These are phyloP conservation scores for Phalera bucephala DNA, from an alignment of 2,888 invertebrate genomes.

Conservation along the genomic window DNA sequence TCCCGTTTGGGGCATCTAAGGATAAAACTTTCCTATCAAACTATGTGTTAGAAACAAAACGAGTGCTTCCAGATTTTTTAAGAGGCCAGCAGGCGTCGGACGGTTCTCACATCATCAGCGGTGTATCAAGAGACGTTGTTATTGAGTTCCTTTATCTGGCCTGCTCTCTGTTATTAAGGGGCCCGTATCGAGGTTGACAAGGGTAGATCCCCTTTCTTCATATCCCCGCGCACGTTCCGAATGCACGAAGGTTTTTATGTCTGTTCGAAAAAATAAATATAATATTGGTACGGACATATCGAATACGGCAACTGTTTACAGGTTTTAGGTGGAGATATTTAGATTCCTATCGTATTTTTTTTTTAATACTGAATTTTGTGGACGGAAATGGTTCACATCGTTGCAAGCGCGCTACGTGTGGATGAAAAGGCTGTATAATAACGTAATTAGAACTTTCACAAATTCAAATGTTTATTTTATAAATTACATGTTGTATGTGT, in stretches of 20 bases:
- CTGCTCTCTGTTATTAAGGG: slow-evolving; percentile 63
- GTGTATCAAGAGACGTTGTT: slow-evolving; percentile 39
- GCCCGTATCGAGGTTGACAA: slow-evolving; percentile 66
- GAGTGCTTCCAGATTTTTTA: too few species aligned
- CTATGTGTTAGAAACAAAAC: too few species aligned
- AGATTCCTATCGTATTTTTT: too few species aligned
- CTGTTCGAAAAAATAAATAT: slow-evolving; percentile 36
- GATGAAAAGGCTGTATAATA: too few species aligned
- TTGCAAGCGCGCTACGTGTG: too few species aligned
- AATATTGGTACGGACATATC: slow-evolving; percentile 20
- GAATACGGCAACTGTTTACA: slow-evolving; percentile 20
- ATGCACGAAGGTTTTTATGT: slow-evolving; percentile 35
- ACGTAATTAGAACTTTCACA: too few species aligned
- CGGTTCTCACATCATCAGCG: slow-evolving; percentile 20
- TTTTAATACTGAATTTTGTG: too few species aligned
- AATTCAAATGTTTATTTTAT: too few species aligned
- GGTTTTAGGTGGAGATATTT: slow-evolving; percentile 7
- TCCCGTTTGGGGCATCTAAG: too few species aligned
- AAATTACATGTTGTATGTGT: too few species aligned
- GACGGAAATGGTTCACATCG: too few species aligned
- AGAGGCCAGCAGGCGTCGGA: neutral
- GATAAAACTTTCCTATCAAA: too few species aligned
- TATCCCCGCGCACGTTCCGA: slow-evolving; percentile 48
- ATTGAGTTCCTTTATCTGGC: slow-evolving; percentile 58
- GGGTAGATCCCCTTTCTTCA: slow-evolving; percentile 79